phyloP scores from a whole-genome alignment of 2,888 invertebrate species.

The Lasioglossum zephyrum region DNA sequence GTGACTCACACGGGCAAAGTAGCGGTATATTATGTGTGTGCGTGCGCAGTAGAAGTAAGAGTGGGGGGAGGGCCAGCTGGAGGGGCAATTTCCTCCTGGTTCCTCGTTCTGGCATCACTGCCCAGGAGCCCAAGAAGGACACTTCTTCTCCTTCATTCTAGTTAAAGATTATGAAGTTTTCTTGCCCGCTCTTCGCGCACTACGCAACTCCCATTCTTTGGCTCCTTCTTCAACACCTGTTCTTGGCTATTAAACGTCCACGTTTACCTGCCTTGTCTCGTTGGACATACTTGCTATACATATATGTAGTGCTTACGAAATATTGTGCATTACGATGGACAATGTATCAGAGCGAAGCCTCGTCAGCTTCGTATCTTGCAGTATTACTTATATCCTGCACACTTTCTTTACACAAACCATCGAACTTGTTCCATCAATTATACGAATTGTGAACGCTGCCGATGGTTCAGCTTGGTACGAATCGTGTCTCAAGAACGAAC shows the following conservation, averaged over 20 bases:
- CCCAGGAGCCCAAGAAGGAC: too few species aligned
- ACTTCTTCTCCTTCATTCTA: too few species aligned
- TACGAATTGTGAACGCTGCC: constrained; percentile 9
- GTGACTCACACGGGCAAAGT: too few species aligned
- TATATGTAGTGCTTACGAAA: background rate
- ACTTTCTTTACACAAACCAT: background rate
- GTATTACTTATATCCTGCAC: background rate
- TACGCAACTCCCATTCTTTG: too few species aligned
- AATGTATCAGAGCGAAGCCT: background rate
- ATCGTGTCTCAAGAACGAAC: constrained; percentile 14
- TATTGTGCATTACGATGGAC: background rate
- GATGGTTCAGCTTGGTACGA: constrained; percentile 35
- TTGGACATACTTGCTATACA: background rate
- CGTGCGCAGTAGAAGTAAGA: too few species aligned
- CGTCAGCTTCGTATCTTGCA: background rate
- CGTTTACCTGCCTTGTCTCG: background rate
- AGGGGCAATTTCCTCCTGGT: too few species aligned
- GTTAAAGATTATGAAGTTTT: too few species aligned
- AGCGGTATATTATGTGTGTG: too few species aligned
- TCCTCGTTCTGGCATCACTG: too few species aligned
- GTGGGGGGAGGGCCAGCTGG: too few species aligned
- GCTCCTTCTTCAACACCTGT: too few species aligned
- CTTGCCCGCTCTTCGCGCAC: too few species aligned
- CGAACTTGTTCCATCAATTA: constrained; percentile 11
- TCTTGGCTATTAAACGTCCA: background rate